A percentile compares a stretch with the other conserved stretches of the same genome.
Evolutionary conservation across 2,797 vertebrate genomes (phyloP).

Genomic region (Carcharodon carcharias): DNA sequence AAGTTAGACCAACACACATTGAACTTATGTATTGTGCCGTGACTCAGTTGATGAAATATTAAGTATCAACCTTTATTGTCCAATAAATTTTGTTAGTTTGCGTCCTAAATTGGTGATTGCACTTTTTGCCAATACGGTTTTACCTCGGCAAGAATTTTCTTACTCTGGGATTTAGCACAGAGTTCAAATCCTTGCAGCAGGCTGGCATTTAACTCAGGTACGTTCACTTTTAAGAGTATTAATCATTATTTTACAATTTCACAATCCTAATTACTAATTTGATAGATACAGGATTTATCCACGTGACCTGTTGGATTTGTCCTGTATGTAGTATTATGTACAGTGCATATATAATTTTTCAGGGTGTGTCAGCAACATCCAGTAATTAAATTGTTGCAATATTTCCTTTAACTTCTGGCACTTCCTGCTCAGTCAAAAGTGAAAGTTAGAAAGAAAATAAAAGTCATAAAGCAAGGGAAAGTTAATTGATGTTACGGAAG

Average conservation of each 20-base stretch:
- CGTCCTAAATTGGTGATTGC: too few species aligned
- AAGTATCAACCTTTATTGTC: too few species aligned
- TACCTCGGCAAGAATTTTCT: too few species aligned
- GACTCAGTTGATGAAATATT: too few species aligned
- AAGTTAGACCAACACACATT: too few species aligned
- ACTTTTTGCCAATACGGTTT: too few species aligned
- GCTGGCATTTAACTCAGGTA: not conserved
- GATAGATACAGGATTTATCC: not conserved
- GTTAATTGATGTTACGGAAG: not conserved
- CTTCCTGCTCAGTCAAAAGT: not conserved
- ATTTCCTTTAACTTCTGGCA: not conserved
- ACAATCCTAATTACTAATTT: not conserved
- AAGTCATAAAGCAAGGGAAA: not conserved
- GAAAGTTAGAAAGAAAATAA: not conserved
- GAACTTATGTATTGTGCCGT: too few species aligned
- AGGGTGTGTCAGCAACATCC: not conserved
- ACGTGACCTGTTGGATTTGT: not conserved
- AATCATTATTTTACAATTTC: not conserved
- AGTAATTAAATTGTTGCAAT: not conserved
- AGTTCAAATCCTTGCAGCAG: too few species aligned
- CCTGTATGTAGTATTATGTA: not conserved
- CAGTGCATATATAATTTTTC: not conserved
- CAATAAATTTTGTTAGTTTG: too few species aligned
- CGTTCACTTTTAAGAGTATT: not conserved
- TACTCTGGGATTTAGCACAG: too few species aligned